Conservation (phyloP, 2,113 vertebrate species). For the Speoplatyrhinus poulsoni region DNA sequence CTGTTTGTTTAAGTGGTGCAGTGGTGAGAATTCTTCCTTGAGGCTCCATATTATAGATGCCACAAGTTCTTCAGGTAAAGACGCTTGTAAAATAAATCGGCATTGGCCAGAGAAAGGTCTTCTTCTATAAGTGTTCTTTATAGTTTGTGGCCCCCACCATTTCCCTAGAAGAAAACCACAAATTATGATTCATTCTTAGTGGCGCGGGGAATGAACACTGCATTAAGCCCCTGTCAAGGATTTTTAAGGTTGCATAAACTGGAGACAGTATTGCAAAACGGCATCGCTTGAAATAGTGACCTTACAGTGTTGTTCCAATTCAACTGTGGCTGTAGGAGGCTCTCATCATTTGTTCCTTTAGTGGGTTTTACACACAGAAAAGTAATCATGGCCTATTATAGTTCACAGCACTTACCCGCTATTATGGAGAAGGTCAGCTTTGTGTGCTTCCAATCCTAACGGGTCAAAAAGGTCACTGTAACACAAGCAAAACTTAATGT, state of each 20-base stretch:
- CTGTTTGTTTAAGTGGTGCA: background rate
- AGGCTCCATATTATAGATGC: background rate
- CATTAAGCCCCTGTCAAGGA: slow-evolving; percentile 7
- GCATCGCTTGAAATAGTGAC: slow-evolving; percentile 49
- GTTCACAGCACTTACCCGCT: slow-evolving; percentile 58
- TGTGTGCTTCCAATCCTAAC: slow-evolving; percentile 38
- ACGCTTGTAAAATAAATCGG: background rate
- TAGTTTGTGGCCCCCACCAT: slow-evolving; percentile 9
- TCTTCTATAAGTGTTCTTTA: slow-evolving; percentile 24
- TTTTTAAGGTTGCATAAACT: slow-evolving; percentile 10
- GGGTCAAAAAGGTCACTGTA: slow-evolving; percentile 38
- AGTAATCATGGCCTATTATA: slow-evolving; percentile 61
- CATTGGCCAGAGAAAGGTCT: slow-evolving; percentile 17
- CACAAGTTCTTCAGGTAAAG: background rate
- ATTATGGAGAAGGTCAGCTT: slow-evolving; percentile 61
- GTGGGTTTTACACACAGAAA: slow-evolving; percentile 58
- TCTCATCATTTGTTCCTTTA: slow-evolving; percentile 48
- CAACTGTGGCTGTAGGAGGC: slow-evolving; percentile 26
- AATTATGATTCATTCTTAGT: slow-evolving; percentile 26
- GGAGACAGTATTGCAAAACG: slow-evolving; percentile 37
- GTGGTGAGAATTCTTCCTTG: background rate
- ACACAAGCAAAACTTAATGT: slow-evolving; percentile 27
- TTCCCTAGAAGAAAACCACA: slow-evolving; percentile 23
- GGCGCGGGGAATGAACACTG: slow-evolving; percentile 5
- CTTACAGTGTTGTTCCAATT: slow-evolving; percentile 61